These are phyloP conservation scores for Heptranchias perlo DNA, from an alignment of 2,113 vertebrate genomes.

Conservation along the genomic window DNA sequence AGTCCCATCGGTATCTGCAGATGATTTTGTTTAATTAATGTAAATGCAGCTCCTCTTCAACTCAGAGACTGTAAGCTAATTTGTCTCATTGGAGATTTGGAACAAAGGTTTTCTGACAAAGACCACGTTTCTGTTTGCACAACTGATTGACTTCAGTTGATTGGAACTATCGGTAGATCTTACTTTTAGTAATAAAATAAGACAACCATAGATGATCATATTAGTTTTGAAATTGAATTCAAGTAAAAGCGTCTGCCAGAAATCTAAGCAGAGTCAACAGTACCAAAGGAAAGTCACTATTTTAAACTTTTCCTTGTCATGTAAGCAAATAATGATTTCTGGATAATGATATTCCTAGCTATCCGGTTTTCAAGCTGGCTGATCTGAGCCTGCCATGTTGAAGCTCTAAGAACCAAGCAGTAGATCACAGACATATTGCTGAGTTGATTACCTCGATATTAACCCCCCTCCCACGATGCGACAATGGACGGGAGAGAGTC, in stretches of 20 bases:
- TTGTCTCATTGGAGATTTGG: conserved; percentile 6
- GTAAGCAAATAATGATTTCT: not conserved
- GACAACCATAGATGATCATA: not conserved
- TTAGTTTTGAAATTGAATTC: conserved; percentile 15
- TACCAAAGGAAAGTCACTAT: not conserved
- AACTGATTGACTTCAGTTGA: not conserved
- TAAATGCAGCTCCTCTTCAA: not conserved
- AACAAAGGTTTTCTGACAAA: conserved; percentile 26
- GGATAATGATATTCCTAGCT: not conserved
- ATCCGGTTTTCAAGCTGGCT: not conserved
- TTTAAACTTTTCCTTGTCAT: not conserved
- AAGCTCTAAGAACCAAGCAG: not conserved
- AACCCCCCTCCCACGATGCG: too few species aligned
- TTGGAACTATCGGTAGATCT: too few species aligned
- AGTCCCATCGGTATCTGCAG: not conserved
- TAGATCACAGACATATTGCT: not conserved
- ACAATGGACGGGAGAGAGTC: too few species aligned
- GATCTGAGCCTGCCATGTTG: not conserved
- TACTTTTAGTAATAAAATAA: not conserved
- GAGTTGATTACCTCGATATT: too few species aligned
- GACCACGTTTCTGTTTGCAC: not conserved
- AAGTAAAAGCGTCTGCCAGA: too few species aligned
- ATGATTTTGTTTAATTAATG: conserved; percentile 3
- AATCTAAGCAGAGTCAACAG: not conserved
- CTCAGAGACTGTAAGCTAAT: not conserved